Percentiles rank a stretch among this genome's conserved stretches.
These are phyloP conservation scores for Drosophila rellima DNA, from an alignment of 2,888 invertebrate species.

Conservation along the genomic window DNA sequence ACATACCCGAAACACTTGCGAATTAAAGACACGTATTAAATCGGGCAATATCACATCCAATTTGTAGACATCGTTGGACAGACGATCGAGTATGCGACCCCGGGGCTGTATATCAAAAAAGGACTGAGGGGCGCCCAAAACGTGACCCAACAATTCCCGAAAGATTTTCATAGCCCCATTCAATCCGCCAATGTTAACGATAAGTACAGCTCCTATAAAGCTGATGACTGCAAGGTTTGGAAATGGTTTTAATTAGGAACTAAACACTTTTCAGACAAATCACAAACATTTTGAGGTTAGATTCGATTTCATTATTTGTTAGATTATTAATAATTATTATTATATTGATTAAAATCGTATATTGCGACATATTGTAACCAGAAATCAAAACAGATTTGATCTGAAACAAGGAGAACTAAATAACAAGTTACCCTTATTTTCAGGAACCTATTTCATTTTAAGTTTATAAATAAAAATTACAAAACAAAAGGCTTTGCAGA, in stretches of 20 bases:
- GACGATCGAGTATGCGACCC: conserved; percentile 88
- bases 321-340: conserved; percentile 5
- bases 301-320: conserved; percentile 7
- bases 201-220: conserved; percentile 75
- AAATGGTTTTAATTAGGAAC: not conserved
- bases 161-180: conserved; percentile 86
- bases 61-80: conserved; percentile 87
- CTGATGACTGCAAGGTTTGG: conserved; percentile 65
- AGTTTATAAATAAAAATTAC: too few relatives aligned
- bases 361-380: not conserved
- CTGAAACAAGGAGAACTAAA: not conserved
- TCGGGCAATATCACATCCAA: conserved; percentile 87
- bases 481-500: too few relatives aligned
- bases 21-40: conserved; percentile 63
- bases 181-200: conserved; percentile 86
- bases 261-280: conserved; percentile 12
- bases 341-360: not conserved
- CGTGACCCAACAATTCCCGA: conserved; percentile 85
- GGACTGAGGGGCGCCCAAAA: conserved; percentile 87
- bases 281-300: conserved; percentile 36
- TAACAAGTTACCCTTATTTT: too few relatives aligned
- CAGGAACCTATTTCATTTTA: too few relatives aligned
- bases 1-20: conserved; percentile 83
- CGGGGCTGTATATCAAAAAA: conserved; percentile 89
- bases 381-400: not conserved